These are phyloP conservation scores for Plodia interpunctella DNA, from an alignment of 1,140 invertebrate species.

Conservation along the genomic window DNA sequence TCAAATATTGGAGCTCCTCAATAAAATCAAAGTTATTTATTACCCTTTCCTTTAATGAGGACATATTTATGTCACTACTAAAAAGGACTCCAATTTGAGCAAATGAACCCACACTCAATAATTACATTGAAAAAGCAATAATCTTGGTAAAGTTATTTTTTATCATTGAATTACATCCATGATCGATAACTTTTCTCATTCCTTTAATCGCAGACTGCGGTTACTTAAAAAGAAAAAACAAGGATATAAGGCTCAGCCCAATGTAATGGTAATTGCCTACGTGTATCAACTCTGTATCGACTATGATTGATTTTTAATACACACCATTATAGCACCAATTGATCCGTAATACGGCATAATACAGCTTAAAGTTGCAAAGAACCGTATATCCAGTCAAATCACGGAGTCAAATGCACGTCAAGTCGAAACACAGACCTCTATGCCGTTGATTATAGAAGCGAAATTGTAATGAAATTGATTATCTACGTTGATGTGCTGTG, in stretches of 20 bases:
- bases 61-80: no score
- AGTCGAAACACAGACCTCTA: no score
- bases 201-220: not conserved
- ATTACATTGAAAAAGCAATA: not conserved
- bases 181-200: slow-evolving; percentile 2
- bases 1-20: no score
- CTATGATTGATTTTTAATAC: slow-evolving; percentile 1
- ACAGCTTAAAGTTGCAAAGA: slow-evolving; percentile 4
- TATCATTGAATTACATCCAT: not conserved
- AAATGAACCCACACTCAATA: not conserved
- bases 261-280: slow-evolving; percentile 12
- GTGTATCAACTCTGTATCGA: slow-evolving; percentile 10
- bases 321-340: not conserved
- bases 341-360: slow-evolving; percentile 1
- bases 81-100: not conserved
- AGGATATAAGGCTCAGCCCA: slow-evolving; percentile 6
- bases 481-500: not conserved
- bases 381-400: not conserved
- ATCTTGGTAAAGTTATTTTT: not conserved
- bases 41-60: no score
- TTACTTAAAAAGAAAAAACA: slow-evolving; percentile 7
- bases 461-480: no score
- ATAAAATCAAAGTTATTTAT: no score
- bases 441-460: no score
- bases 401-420: no score